A percentile compares a stretch with the other conserved stretches of the same genome.
These are phyloP conservation scores for Portunus trituberculatus DNA, from an alignment of 1,140 invertebrate species.

Conservation along the genomic window DNA sequence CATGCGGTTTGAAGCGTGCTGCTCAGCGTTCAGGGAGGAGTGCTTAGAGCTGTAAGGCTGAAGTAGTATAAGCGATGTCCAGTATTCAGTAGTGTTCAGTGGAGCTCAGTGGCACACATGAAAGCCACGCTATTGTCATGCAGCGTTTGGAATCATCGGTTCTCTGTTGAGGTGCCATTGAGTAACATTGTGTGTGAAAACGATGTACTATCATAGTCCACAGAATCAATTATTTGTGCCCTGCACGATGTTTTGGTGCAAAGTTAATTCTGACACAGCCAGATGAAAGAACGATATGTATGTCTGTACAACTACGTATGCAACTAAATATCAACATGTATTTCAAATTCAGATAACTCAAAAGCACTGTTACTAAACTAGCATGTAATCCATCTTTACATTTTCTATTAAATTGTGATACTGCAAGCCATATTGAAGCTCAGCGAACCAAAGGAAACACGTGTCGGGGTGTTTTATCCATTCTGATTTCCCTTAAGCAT, in stretches of 20 bases:
- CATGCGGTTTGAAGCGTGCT: background rate
- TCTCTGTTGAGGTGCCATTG: background rate
- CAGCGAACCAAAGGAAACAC: background rate
- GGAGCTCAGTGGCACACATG: background rate
- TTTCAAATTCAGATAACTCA: background rate
- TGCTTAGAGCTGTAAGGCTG: background rate
- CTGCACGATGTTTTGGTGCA: too few relatives aligned
- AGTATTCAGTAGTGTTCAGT: background rate
- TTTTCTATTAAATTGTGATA: background rate
- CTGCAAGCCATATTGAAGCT: constrained; percentile 1
- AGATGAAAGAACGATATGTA: too few relatives aligned
- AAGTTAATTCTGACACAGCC: too few relatives aligned
- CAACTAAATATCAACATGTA: too few relatives aligned
- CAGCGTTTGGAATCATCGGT: too few relatives aligned
- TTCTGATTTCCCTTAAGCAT: too few relatives aligned
- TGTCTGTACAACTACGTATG: too few relatives aligned
- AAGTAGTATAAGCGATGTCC: background rate
- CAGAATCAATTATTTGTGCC: too few relatives aligned
- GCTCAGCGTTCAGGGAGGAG: background rate
- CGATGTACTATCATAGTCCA: background rate
- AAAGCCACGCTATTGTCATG: background rate
- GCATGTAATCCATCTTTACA: background rate
- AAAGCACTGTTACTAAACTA: background rate
- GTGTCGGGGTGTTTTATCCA: background rate
- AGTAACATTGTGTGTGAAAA: background rate